These are phyloP conservation scores for Eclectus roratus DNA, from an alignment of 2,113 vertebrate genomes.

Conservation along the genomic window DNA sequence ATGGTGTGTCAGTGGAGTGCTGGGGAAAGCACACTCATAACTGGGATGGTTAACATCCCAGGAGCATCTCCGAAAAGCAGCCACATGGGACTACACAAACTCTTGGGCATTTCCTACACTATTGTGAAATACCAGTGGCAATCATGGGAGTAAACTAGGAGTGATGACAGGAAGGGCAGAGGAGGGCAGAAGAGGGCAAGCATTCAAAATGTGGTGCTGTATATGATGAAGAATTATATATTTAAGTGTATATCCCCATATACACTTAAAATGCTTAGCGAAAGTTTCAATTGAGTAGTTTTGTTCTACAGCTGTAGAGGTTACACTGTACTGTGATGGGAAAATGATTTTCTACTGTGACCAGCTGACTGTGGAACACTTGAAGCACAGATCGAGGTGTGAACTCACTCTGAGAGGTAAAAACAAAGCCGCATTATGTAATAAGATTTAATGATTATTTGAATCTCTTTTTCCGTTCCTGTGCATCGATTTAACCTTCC, in stretches of 20 bases:
- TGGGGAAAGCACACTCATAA: not conserved
- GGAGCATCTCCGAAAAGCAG: not conserved
- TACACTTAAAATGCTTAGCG: not conserved
- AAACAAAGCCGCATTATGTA: slow-evolving; percentile 48
- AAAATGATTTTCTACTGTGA: not conserved
- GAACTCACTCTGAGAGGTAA: slow-evolving; percentile 31
- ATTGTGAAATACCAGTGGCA: not conserved
- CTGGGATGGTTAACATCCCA: not conserved
- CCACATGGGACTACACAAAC: not conserved
- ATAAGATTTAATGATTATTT: slow-evolving; percentile 64
- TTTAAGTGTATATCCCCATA: not conserved
- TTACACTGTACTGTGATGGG: not conserved
- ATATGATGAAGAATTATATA: not conserved
- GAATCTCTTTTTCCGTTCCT: slow-evolving; percentile 52
- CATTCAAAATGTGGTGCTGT: not conserved
- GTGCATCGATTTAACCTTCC: slow-evolving; percentile 34
- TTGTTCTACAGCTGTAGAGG: not conserved
- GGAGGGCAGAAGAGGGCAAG: not conserved
- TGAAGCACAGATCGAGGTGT: slow-evolving; percentile 25
- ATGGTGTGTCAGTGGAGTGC: no score
- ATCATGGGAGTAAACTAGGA: not conserved
- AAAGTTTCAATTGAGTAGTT: not conserved
- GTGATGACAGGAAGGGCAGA: not conserved
- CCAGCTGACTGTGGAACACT: not conserved
- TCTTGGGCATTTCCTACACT: not conserved